Evolutionary conservation across 37 sponge, comb jelly and placozoan species (phyloP).

Genomic region (Diacarnus erythraeanus): DNA sequence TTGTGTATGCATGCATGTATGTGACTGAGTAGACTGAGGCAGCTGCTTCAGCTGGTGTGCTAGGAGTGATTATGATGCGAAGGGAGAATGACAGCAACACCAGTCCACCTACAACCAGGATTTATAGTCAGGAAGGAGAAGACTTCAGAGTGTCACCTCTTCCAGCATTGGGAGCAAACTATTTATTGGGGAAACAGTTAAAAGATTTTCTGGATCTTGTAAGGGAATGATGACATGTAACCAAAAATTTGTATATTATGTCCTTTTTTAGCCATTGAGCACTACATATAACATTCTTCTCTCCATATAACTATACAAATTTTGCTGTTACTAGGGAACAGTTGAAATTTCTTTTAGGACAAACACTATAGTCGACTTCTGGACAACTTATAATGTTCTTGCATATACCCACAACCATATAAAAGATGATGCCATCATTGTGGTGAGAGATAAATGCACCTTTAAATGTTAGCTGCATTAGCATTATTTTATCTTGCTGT

Average conservation of each 20-base stretch:
- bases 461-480: too few relatives aligned
- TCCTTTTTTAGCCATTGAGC: background rate
- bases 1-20: slow-evolving; percentile 5
- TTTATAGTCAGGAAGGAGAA: slow-evolving; percentile 17
- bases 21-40: slow-evolving; percentile 15
- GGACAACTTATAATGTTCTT: slow-evolving; percentile 76
- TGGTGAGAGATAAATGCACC: slow-evolving; percentile 56
- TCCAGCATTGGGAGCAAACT: slow-evolving; percentile 50
- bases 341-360: slow-evolving; percentile 29
- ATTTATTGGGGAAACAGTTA: slow-evolving; percentile 40
- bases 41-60: slow-evolving; percentile 34
- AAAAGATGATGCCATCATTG: slow-evolving; percentile 44
- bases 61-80: slow-evolving; percentile 52
- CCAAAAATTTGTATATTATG: background rate
- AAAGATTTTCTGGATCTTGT: slow-evolving; percentile 11
- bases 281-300: too few relatives aligned
- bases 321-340: background rate
- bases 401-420: slow-evolving; percentile 40
- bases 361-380: slow-evolving; percentile 29
- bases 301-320: too few relatives aligned
- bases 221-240: background rate
- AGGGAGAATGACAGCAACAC: slow-evolving; percentile 13
- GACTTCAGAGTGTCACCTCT: slow-evolving; percentile 21
- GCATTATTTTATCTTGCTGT: background rate
- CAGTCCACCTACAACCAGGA: slow-evolving; percentile 45